Evolutionary conservation across 37 sponge, comb jelly and placozoan species (phyloP), one percentile per base, ranked within the genome.

Genomic region (Hormiphora californensis): DNA sequence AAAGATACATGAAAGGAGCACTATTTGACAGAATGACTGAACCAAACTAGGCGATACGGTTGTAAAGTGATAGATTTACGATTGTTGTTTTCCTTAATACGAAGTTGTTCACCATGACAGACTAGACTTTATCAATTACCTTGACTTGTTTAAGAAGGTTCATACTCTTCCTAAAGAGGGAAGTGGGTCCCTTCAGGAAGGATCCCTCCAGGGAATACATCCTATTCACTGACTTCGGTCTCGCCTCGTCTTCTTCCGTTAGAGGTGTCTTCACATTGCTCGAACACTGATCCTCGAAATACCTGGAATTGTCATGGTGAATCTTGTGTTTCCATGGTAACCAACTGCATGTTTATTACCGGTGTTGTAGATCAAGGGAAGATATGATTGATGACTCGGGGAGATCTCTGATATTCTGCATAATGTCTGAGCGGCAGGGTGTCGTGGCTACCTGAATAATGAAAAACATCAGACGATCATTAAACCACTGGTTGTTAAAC

Each of bases 351-450:
- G n/a, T n/a, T 9, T 59, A 59, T 59, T 25, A 73, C 81, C 81
- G 40, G 46, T 73, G 81, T 36, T 73, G 46, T 5, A 73, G 81
- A 41, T 41, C 35, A 3, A 73, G 81, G n/a, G 35, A 33, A 17
- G 40, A 22, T 1, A 73, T n/a, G 1, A 73, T 73, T 4, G 81
- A 73, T 23, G 46, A 32, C 23, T 40, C 0, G 1, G 81, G 81
- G n/a, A 73, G 81, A 1, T 22, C 9, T 8, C 23, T 33, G 23
- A 73, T 73, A 1, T 43, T 32, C n/a, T 73, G 46, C 46, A 73
- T 30, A 40, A 73, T 73, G 51, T 46, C 11, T 46, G 51, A 46
- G 51, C 12, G 12, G 51, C 8, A 12, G 51, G 12, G 51, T n/a
- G n/a, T n/a, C n/a, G n/a, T n/a, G n/a, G n/a, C n/a, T n/a, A n/a